phyloP scores from a whole-genome alignment of 1,140 invertebrate genomes.

The Formica selysi region DNA sequence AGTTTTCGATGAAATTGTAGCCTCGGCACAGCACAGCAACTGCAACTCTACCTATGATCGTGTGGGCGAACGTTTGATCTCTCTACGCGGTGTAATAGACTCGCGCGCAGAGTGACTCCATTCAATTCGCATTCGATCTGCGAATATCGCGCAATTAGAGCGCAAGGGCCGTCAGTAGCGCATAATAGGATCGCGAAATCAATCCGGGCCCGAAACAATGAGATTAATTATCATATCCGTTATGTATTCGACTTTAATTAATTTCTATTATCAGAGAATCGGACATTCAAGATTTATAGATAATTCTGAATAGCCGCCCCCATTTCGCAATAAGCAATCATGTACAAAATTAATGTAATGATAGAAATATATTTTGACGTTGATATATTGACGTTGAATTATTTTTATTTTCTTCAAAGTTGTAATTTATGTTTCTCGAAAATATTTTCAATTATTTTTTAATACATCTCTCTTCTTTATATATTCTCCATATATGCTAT shows the following conservation, averaged over 20 bases:
- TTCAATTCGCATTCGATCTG: slow-evolving; percentile 50
- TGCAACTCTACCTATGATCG: slow-evolving; percentile 47
- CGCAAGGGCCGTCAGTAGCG: slow-evolving; percentile 15
- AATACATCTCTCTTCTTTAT: too few species aligned
- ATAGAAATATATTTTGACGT: neutral
- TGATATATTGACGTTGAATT: neutral
- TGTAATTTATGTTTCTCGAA: neutral
- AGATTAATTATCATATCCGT: slow-evolving; percentile 54
- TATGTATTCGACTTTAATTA: slow-evolving; percentile 48
- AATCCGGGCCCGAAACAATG: slow-evolving; percentile 33
- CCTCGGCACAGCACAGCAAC: neutral
- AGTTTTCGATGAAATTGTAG: slow-evolving; percentile 64
- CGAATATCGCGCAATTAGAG: slow-evolving; percentile 54
- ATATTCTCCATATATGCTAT: too few species aligned
- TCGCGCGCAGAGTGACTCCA: slow-evolving; percentile 55
- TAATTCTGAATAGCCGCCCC: neutral
- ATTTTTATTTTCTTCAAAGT: too few species aligned
- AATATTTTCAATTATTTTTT: too few species aligned
- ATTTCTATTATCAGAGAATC: slow-evolving; percentile 55
- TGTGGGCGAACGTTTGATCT: slow-evolving; percentile 60
- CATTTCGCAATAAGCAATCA: neutral
- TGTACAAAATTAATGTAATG: neutral
- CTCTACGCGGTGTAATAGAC: slow-evolving; percentile 50
- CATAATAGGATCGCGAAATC: slow-evolving; percentile 43
- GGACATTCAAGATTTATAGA: slow-evolving; percentile 36